Base-by-base conservation (phyloP, 2,797 vertebrate species). In the Gallinago stenura region DNA sequence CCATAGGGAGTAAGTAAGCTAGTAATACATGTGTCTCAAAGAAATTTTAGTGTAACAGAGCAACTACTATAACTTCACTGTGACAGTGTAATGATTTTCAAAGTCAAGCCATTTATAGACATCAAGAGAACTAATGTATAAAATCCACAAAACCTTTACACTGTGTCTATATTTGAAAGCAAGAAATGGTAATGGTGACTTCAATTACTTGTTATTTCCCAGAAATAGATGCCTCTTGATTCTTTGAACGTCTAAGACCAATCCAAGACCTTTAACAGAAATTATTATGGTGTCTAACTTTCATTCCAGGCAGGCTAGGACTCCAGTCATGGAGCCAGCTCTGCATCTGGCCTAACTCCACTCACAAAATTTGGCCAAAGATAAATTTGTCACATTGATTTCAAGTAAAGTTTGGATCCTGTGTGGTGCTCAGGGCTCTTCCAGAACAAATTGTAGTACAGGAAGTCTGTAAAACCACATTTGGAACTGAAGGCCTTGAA, bases 181-280 rank as follows among this genome's bases (percentile, higher is more conserved):
- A 90, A 87, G 53, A 89, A 89, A 89, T 70, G 14, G 30, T 69
- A 65, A 48, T 50, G 37, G 24, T 57, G 37, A 77, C 53, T 71
- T 89, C 4, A 80, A 48, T 70, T 84, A 72, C 66, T 87, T 76
- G 26, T 70, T 92, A 64, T 89, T 96, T 83, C 65, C 77, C 41
- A 94, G 78, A 93, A 96, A 64, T 62, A 85, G 37, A 53, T 90
- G 53, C 50, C 53, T 85, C 56, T 87, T 64, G 31, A 43, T 70
- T 37, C 39, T 87, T 71, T 83, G 60, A 89, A 93, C 26, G 31
- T 46, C 28, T 82, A 70, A 82, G 66, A 90, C n/a, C 81, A 89
- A 82, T 71, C 68, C 84, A 94, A 93, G 87, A 93, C 60, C 68
- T 92, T 94, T 89, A 84, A 93, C 53, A 89, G 48, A 84, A 92